phyloP scores from a whole-genome alignment of 2,797 vertebrate genomes.

The Pteropus rufus region DNA sequence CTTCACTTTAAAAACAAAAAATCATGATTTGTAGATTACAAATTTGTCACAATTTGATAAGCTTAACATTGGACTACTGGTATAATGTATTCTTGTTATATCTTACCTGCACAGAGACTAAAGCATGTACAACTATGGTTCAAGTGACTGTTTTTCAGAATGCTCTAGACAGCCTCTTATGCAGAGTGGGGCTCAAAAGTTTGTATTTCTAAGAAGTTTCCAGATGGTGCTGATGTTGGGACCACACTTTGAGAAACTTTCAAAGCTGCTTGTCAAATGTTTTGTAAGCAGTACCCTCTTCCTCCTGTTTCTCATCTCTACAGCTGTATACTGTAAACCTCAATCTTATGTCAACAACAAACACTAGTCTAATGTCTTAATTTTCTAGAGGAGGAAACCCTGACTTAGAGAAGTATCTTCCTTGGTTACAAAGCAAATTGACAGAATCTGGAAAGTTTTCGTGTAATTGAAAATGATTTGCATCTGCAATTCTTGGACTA shows the following conservation, averaged over 20 bases:
- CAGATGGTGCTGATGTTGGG: neutral
- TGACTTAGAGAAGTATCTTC: neutral
- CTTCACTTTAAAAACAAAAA: slow-evolving; percentile 47
- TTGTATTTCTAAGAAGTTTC: neutral
- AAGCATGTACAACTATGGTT: neutral
- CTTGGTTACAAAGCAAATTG: neutral
- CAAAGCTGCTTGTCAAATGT: neutral
- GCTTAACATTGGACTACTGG: neutral
- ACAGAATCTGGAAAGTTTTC: neutral
- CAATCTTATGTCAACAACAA: neutral
- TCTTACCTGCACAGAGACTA: neutral
- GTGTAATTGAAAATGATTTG: neutral
- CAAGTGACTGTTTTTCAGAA: neutral
- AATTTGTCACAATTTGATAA: slow-evolving; percentile 52
- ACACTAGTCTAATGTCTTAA: neutral
- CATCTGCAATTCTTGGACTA: neutral
- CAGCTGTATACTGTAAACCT: neutral
- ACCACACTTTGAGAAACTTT: neutral
- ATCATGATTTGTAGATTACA: slow-evolving; percentile 69
- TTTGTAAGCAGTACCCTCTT: neutral
- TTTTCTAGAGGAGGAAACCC: neutral
- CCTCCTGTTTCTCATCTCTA: neutral
- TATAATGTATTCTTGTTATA: neutral
- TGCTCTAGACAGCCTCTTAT: too few relatives aligned
- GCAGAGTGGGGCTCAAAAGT: neutral